A percentile compares a stretch with the other conserved stretches of the same genome.
Conservation (phyloP, 35 echinoderm and acorn worm genomes). For the Chiridota heheva region DNA sequence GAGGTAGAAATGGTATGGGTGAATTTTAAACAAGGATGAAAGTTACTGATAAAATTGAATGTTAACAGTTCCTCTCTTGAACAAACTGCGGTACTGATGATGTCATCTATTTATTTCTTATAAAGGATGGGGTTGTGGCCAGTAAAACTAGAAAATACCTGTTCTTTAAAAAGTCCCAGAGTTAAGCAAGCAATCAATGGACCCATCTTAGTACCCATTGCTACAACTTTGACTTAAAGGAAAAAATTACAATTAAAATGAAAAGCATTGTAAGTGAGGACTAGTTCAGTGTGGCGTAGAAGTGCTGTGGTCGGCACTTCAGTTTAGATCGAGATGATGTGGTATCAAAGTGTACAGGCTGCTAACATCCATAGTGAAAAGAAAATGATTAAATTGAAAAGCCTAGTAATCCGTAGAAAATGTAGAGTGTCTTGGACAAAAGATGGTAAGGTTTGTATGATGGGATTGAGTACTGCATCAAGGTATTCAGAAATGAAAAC, state of each 20-base stretch:
- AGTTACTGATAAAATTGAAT: too few species aligned
- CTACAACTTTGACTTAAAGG: not conserved
- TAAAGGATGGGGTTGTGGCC: not conserved
- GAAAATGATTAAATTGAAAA: not conserved
- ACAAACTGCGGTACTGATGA: not conserved
- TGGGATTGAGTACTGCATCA: not conserved
- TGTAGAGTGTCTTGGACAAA: not conserved
- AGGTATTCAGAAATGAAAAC: conserved; percentile 41
- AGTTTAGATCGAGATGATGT: not conserved
- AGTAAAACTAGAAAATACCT: not conserved
- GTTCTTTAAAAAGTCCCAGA: not conserved
- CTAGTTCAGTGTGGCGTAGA: too few species aligned
- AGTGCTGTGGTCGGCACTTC: too few species aligned
- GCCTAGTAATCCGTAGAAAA: not conserved
- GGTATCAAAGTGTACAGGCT: not conserved
- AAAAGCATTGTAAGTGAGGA: too few species aligned
- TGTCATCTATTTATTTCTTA: not conserved
- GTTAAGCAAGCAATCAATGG: not conserved
- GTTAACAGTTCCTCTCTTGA: not conserved
- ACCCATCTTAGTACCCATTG: not conserved
- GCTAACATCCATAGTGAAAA: not conserved
- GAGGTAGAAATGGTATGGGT: not conserved
- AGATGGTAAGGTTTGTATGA: not conserved
- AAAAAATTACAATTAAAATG: conserved; percentile 31
- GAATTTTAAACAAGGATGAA: not conserved